Base-by-base conservation (phyloP, 2,888 invertebrate genomes). In the Muschampia plurimacula region DNA sequence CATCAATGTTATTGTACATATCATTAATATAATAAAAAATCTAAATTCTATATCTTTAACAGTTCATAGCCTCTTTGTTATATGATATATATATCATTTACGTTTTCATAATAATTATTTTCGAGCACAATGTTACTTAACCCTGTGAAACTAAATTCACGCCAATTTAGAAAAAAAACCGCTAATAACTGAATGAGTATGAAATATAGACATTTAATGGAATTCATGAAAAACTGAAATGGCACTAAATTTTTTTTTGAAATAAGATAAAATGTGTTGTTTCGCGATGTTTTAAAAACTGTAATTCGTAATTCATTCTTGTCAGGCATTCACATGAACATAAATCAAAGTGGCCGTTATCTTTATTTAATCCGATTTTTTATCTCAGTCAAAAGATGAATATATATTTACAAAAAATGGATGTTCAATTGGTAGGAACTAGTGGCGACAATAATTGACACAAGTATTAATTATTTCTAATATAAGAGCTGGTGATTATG, bases 1-100 rank as follows among this genome's bases (percentile, higher is more conserved):
- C 55, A 67, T 66, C 63, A 68, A 44, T 67, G 46, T 46, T 22
- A 39, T 39, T 39, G 7, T 39, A 52, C 49, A 62, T 59, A 57
- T 52, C 7, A 32, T 44, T 28, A 66, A 73, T 64, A 72, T 69
- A 64, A 76, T 77, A 76, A 73, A 76, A 15, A 52, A 15, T 57
- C 22, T 57, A 57, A 76, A 78, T 62, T 76, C 72, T 74, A 76
- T 60, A 71, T 76, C 74, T 75, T 78, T 74, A 80, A 80, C 75
- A 81, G 80, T 78, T 82, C 80, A 84, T 85, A 85, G 85, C 85
- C 85, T 86, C 86, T 83, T 79, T 75, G 79, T 83, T 82, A 83
- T 73, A 77, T 83, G 22, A 82, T 74, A 72, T 69, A 7, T 74
- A 65, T 64, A 59, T 57, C 22, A 66, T 71, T 59, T 57, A 41